phyloP scores from a whole-genome alignment of 2,888 invertebrate species.

The Sesia bembeciformis region DNA sequence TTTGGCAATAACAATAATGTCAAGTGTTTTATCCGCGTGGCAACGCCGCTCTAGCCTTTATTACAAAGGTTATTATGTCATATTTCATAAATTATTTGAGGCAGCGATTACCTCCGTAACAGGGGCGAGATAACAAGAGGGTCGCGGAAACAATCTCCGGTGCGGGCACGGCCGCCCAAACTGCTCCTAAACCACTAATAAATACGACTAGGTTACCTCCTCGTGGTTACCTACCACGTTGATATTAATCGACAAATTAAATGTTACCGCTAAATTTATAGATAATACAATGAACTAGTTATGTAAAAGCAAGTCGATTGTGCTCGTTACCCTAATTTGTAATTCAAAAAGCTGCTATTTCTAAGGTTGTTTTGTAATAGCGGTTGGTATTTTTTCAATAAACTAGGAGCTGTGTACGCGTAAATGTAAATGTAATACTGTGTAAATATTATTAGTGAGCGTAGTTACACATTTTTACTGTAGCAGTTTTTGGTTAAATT shows the following conservation, averaged over 20 bases:
- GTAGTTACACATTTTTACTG: too few relatives aligned
- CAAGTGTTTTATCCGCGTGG: slow-evolving; percentile 37
- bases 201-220: too few relatives aligned
- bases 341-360: not conserved
- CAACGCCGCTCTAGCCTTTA: slow-evolving; percentile 31
- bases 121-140: slow-evolving; percentile 37
- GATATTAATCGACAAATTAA: too few relatives aligned
- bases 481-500: too few relatives aligned
- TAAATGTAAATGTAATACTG: too few relatives aligned
- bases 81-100: slow-evolving; percentile 64
- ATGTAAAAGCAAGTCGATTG: not conserved
- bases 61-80: slow-evolving; percentile 59
- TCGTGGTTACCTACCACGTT: too few relatives aligned
- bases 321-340: not conserved
- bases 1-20: slow-evolving; percentile 43
- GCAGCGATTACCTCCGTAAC: slow-evolving; percentile 42
- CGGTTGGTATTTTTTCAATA: too few relatives aligned
- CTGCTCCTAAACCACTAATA: too few relatives aligned
- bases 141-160: slow-evolving; percentile 21
- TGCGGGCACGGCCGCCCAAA: slow-evolving; percentile 5
- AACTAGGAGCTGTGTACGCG: too few relatives aligned
- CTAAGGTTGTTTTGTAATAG: not conserved
- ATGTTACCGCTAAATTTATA: too few relatives aligned
- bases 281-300: too few relatives aligned
- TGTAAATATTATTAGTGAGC: too few relatives aligned